Percentiles rank a stretch among this genome's conserved stretches.
phyloP scores from a whole-genome alignment of 2,113 vertebrate species.

The Carollia perspicillata region DNA sequence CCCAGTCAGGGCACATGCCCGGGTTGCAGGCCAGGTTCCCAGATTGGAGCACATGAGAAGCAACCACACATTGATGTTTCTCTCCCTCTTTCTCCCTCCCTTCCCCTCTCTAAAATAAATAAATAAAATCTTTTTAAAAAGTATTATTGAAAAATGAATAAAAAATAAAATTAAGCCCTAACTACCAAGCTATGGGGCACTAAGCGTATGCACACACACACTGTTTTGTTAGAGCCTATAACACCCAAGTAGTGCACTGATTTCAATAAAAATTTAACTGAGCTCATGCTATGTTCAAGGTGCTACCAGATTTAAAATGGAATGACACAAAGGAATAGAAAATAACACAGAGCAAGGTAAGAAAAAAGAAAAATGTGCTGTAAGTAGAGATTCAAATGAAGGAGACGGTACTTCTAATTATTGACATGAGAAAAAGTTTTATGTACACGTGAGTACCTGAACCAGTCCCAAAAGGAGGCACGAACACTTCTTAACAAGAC shows the following conservation, averaged over 20 bases:
- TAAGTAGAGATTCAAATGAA: neutral
- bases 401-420: neutral
- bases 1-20: too few species aligned
- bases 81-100: too few species aligned
- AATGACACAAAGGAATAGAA: neutral
- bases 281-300: neutral
- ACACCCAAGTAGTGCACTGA: neutral
- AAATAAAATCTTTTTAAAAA: too few species aligned
- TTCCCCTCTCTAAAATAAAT: too few species aligned
- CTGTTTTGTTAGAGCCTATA: neutral
- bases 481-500: neutral
- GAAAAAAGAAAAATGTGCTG: neutral
- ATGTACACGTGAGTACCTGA: neutral
- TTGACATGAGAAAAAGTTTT: neutral
- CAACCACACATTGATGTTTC: too few species aligned
- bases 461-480: neutral
- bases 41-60: too few species aligned
- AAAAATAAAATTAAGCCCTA: neutral
- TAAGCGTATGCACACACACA: neutral
- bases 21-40: too few species aligned
- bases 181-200: neutral
- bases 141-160: too few species aligned
- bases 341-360: neutral
- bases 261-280: neutral
- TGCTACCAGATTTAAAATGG: neutral